Base-by-base conservation (phyloP, 2,888 invertebrate genomes). In the Vandiemenella viatica region DNA sequence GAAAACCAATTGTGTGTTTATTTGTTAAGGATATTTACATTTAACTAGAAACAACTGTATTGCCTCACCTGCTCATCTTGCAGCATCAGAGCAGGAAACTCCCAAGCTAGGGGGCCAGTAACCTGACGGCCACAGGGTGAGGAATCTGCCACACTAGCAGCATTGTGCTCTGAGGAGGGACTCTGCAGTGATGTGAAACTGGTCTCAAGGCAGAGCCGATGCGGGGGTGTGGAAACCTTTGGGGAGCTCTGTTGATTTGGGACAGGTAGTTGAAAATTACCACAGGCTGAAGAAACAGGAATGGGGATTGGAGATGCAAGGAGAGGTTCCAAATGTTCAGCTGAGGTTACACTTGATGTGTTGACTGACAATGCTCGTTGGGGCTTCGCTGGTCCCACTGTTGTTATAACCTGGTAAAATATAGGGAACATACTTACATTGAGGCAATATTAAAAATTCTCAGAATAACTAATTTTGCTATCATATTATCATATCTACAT, bases 341-440 rank as follows among this genome's bases (percentile, higher is more conserved):
- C 56, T 20, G 65, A 67, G 45, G 67, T 65, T 13, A 51, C 47
- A 19, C 43, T 37, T 8, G 53, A 50, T 26, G 53, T 55, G 38
- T 48, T 55, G 48, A 53, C 57, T 21, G 67, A 65, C 21, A 64
- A 59, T 42, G 68, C 61, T 43, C 83, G 73, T 62, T 81, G 81
- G 10, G 86, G 86, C 65, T 86, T 87, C 53, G 80, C 76, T 54
- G 86, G 85, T 44, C 86, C 86, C 63, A 81, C 74, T 59, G 82
- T 77, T 55, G 80, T 80, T 77, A 82, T 75, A 78, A 82, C 82
- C 82, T 82, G 64, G 52, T 65, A 63, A 50, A 54, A 48, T 50
- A 46, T 32, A 32, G 40, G 22, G 43, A 13, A 43, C n/a, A n/a
- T n/a, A n/a, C n/a, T n/a, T n/a, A n/a, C n/a, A n/a, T n/a, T n/a